Evolutionary conservation across 2,797 vertebrate genomes (phyloP), one percentile per base, ranked within the genome.

Genomic region (Silurus aristotelis): DNA sequence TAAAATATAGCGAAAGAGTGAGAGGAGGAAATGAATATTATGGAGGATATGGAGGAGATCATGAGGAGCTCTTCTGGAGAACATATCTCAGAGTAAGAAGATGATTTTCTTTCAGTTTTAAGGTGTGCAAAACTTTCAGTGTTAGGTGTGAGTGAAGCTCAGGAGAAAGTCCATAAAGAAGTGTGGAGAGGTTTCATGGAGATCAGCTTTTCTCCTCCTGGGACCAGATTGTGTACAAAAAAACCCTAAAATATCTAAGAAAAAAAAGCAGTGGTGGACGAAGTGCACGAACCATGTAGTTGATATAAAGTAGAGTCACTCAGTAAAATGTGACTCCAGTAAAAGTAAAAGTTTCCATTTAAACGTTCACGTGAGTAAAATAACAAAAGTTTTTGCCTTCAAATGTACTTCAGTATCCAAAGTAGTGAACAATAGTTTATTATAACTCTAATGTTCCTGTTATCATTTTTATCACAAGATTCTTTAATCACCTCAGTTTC

Each of bases 81-180:
- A 70, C 91, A 90, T 77, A 88, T 92, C 61, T 84, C 88, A 38
- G 19, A 2, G 95, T 96, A 92, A 95, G 96, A 92, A 82, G 22
- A 67, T 13, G 14, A 70, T 20, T 27, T 52, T 43, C 15, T 27
- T 22, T 14, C 48, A 52, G 48, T 52, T 7, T 52, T 52, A 52
- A 10, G 6, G 48, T 52, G 48, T 52, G 48, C 10, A 10, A 52
- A 63, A 63, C 6, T 63, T n/a, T 20, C 61, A 63, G 61, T 8
- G 20, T 63, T 19, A n/a, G 22, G 20, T 22, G 19, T 61, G 7
- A 20, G 1, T 20, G 60, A 22, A 61, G 60, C 6, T n/a, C 61
- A 7, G 60, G 5, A 38, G 38, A 38, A 38, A 38, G 38, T 38
- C 38, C 58, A 60, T 22, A n/a, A 22, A 22, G 38, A 10, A 70